Evolutionary conservation across 2,113 vertebrate genomes (phyloP).

Genomic region (Himantopus leucocephalus): DNA sequence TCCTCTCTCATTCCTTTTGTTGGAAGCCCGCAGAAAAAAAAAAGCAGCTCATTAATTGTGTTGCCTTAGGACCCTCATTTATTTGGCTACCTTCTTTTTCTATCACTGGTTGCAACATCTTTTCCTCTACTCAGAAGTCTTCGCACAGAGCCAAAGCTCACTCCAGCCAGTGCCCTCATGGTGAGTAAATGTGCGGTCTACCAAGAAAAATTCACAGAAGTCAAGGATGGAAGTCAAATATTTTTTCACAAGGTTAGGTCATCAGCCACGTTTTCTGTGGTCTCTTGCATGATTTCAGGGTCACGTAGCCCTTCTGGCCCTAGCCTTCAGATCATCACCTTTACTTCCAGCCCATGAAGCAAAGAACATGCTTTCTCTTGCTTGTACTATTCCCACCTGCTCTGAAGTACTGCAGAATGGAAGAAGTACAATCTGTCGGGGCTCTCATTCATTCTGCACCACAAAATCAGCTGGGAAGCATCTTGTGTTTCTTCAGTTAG

Average conservation of each 20-base stretch:
- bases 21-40: neutral
- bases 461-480: neutral
- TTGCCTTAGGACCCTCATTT: neutral
- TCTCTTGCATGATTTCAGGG: neutral
- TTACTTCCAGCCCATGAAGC: neutral
- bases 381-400: neutral
- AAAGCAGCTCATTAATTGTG: neutral
- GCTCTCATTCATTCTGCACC: neutral
- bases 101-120: neutral
- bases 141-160: neutral
- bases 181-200: neutral
- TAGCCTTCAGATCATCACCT: neutral
- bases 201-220: neutral
- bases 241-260: neutral
- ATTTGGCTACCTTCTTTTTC: neutral
- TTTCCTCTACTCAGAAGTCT: neutral
- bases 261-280: neutral
- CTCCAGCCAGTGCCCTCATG: rapidly evolving
- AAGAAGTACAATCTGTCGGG: neutral
- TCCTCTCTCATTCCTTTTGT: neutral
- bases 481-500: neutral
- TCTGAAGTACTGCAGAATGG: neutral
- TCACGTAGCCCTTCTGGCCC: neutral
- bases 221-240: neutral
- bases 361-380: neutral